These are phyloP conservation scores for Metridium senile DNA, from an alignment of 92 coral and sea anemone genomes.

Conservation along the genomic window DNA sequence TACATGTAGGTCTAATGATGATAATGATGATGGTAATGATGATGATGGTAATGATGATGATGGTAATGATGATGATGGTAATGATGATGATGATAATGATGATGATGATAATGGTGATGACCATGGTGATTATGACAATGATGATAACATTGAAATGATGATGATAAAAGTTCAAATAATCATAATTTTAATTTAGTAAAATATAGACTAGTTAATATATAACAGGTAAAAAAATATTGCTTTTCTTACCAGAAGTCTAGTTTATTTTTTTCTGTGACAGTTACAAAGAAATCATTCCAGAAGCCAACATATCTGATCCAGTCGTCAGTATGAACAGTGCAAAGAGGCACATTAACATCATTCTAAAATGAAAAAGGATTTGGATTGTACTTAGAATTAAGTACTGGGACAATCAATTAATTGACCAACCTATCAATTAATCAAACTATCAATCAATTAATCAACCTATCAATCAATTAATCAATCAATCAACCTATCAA, in stretches of 20 bases:
- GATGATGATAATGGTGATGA: neutral
- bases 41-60: neutral
- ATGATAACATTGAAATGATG: neutral
- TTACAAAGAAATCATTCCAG: constrained; percentile 54
- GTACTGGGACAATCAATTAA: no score
- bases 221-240: neutral
- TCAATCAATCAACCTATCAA: no score
- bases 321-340: constrained; percentile 33
- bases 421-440: no score
- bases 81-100: neutral
- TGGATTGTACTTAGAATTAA: no score
- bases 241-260: constrained; percentile 60
- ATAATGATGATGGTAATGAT: neutral
- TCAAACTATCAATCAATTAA: no score
- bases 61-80: neutral
- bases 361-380: no score
- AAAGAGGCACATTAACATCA: constrained; percentile 22
- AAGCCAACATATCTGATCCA: constrained; percentile 64
- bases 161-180: neutral
- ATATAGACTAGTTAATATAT: no score
- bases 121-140: neutral
- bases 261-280: constrained; percentile 42
- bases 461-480: no score
- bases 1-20: neutral
- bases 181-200: no score